phyloP scores from a whole-genome alignment of 2,797 vertebrate species.

The Gouania willdenowi region DNA sequence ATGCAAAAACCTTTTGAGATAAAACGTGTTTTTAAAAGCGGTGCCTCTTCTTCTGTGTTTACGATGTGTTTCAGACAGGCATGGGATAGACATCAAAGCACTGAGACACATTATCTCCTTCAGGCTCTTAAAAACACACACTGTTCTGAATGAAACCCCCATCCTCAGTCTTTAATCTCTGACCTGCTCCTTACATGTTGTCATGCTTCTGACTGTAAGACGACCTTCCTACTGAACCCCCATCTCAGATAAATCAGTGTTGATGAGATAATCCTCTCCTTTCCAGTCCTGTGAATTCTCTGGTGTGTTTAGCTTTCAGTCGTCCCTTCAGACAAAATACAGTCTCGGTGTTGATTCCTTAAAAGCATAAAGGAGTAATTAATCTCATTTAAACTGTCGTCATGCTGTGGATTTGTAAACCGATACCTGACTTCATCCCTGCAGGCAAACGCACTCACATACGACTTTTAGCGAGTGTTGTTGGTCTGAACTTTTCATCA shows the following conservation, averaged over 20 bases:
- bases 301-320: slow-evolving; percentile 13
- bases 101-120: no score
- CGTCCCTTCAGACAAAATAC: slow-evolving; percentile 27
- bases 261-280: slow-evolving; percentile 25
- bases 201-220: slow-evolving; percentile 32
- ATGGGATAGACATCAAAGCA: slow-evolving; percentile 1
- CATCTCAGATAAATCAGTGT: slow-evolving; percentile 14
- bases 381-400: slow-evolving; percentile 11
- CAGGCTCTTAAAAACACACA: background rate
- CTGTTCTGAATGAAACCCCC: slow-evolving; percentile 8
- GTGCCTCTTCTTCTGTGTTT: background rate
- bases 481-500: slow-evolving; percentile 21
- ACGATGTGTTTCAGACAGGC: slow-evolving; percentile 13
- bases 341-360: slow-evolving; percentile 17
- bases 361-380: slow-evolving; percentile 27
- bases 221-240: slow-evolving; percentile 15
- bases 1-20: slow-evolving; percentile 16
- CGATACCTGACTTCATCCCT: slow-evolving; percentile 17
- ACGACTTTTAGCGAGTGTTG: slow-evolving; percentile 25
- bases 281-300: slow-evolving; percentile 19
- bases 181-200: slow-evolving; percentile 26
- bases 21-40: background rate
- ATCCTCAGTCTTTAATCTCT: slow-evolving; percentile 14
- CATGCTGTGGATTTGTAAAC: slow-evolving; percentile 8
- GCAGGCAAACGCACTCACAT: slow-evolving; percentile 12